Percentiles rank a stretch among this genome's conserved stretches.
These are phyloP conservation scores for Sardina pilchardus DNA, from an alignment of 2,113 vertebrate species.

Conservation along the genomic window DNA sequence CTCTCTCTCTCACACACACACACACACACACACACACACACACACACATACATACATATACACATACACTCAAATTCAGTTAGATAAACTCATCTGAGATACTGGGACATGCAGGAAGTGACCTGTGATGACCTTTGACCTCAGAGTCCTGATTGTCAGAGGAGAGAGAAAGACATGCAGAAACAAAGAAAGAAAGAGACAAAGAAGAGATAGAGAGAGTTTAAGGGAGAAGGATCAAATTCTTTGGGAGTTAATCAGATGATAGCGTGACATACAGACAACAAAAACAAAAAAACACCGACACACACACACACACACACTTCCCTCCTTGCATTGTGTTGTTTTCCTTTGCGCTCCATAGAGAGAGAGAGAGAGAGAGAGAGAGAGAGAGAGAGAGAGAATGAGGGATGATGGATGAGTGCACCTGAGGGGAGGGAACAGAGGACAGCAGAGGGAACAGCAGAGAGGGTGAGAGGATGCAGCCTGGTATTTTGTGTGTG, in stretches of 20 bases:
- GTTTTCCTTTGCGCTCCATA: not conserved
- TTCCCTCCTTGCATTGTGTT: conserved; percentile 7
- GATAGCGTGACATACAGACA: not conserved
- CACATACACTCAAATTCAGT: not conserved
- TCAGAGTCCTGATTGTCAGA: not conserved
- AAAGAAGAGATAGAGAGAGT: not conserved
- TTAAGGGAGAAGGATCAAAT: not conserved
- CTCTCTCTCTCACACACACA: no score
- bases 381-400: not conserved
- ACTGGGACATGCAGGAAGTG: not conserved
- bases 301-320: conserved; percentile 4
- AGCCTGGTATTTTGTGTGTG: not conserved
- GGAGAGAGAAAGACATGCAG: not conserved
- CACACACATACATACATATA: not conserved
- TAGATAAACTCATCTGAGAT: not conserved
- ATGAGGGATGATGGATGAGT: conserved; percentile 7
- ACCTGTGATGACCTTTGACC: not conserved
- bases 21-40: no score
- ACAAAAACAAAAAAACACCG: not conserved
- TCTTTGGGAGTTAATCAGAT: not conserved
- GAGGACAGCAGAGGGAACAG: not conserved
- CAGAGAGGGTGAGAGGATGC: no score
- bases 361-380: not conserved
- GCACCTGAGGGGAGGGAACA: conserved; percentile 6
- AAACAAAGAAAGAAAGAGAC: not conserved